These are phyloP conservation scores for Melanerpes aurifrons DNA, from an alignment of 2,113 vertebrate species.

Conservation along the genomic window DNA sequence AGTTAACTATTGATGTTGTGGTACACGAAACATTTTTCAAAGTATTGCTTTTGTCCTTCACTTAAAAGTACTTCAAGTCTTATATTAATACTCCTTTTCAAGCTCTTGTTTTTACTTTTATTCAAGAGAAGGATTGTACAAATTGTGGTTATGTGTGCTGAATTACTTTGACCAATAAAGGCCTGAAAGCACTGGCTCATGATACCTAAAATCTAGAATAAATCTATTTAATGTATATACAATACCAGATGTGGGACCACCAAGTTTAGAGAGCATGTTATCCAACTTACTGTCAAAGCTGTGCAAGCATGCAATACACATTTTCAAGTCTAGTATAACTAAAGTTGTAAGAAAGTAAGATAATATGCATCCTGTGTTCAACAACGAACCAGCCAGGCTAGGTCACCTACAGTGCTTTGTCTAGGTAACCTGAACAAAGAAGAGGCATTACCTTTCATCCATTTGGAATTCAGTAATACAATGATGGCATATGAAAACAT, in stretches of 20 bases:
- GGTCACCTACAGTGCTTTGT: background rate
- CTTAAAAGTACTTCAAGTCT: background rate
- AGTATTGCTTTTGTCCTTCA: background rate
- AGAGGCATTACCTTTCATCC: background rate
- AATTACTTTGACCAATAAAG: background rate
- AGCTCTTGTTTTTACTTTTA: background rate
- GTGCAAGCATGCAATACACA: background rate
- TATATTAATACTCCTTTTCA: background rate
- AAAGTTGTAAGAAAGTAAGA: background rate
- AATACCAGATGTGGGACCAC: background rate
- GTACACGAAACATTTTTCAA: background rate
- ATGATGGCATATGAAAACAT: background rate
- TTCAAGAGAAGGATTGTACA: background rate
- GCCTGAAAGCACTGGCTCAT: background rate
- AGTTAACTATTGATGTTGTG: background rate
- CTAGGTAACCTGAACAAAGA: background rate
- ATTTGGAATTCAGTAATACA: background rate
- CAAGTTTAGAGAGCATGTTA: background rate
- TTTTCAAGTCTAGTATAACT: background rate
- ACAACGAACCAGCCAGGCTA: background rate
- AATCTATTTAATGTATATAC: background rate
- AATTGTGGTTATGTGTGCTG: background rate
- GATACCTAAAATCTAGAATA: background rate
- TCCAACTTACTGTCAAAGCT: background rate
- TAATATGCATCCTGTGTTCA: background rate